A percentile compares a stretch with the other conserved stretches of the same genome.
Evolutionary conservation across 2,888 invertebrate species (phyloP).

Genomic region (Coelogynopora nodosa): DNA sequence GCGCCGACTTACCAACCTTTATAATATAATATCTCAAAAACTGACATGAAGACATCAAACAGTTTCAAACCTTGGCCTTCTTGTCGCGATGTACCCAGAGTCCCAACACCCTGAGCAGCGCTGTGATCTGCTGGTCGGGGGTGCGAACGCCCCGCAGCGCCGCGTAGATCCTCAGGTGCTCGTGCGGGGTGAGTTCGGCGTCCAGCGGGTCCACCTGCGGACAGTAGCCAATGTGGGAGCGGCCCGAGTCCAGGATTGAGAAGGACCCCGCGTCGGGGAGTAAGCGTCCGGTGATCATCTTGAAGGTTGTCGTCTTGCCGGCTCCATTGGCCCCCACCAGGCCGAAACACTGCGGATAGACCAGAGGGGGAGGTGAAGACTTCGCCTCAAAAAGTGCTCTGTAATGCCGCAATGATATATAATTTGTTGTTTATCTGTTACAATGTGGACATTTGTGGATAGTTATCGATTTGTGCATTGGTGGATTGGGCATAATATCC

Average conservation of each 20-base stretch:
- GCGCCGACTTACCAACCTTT: no score
- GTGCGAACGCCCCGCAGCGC: slow-evolving; percentile 50
- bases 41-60: no score
- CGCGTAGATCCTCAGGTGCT: slow-evolving; percentile 59
- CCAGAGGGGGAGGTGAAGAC: background rate
- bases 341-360: slow-evolving; percentile 59
- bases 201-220: slow-evolving; percentile 63
- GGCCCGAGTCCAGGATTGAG: slow-evolving; percentile 48
- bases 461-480: no score
- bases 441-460: no score
- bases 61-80: background rate
- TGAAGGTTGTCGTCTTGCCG: slow-evolving; percentile 63
- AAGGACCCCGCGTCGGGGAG: slow-evolving; percentile 56
- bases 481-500: no score
- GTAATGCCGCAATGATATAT: no score
- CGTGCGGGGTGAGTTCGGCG: slow-evolving; percentile 59
- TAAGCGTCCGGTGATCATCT: slow-evolving; percentile 60
- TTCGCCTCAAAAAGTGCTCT: no score
- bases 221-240: slow-evolving; percentile 60
- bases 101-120: background rate
- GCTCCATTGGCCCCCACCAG: slow-evolving; percentile 63
- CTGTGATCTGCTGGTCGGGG: background rate
- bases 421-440: no score
- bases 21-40: no score
- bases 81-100: background rate